Percentiles rank a stretch among this genome's conserved stretches.
phyloP scores from a whole-genome alignment of 2,797 vertebrate species.

The Hippoglossus hippoglossus region DNA sequence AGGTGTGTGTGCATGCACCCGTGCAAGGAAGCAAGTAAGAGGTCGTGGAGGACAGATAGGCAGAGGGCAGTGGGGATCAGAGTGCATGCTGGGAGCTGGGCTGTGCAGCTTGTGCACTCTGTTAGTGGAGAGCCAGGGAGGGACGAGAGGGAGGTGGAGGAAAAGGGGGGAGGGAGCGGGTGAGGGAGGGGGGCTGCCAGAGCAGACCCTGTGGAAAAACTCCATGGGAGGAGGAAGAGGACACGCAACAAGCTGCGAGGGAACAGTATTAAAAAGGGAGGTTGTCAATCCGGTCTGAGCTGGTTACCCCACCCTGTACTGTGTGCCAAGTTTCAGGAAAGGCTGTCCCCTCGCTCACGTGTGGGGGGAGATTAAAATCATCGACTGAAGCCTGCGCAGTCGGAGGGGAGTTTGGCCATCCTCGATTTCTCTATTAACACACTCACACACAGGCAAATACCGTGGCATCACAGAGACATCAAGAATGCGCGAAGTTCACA shows the following conservation, averaged over 20 bases:
- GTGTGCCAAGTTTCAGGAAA: conserved; percentile 89
- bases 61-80: conserved; percentile 75
- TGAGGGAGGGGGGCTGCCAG: conserved; percentile 42
- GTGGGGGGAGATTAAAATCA: conserved; percentile 87
- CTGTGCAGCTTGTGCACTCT: conserved; percentile 69
- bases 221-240: conserved; percentile 79
- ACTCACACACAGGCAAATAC: conserved; percentile 45
- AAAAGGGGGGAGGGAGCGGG: conserved; percentile 32
- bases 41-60: conserved; percentile 73
- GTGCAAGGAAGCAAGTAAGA: conserved; percentile 65
- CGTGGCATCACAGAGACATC: conserved; percentile 49
- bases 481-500: conserved; percentile 51
- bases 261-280: conserved; percentile 87
- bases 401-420: conserved; percentile 75
- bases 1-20: conserved; percentile 25
- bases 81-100: conserved; percentile 77
- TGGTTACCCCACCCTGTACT: conserved; percentile 91
- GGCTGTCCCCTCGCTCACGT: conserved; percentile 88
- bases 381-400: conserved; percentile 81
- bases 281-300: conserved; percentile 92
- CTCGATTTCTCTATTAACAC: conserved; percentile 76
- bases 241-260: conserved; percentile 82
- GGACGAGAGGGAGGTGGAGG: conserved; percentile 39
- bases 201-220: conserved; percentile 81
- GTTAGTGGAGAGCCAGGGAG: conserved; percentile 76